A percentile compares a stretch with the other conserved stretches of the same genome.
phyloP scores from a whole-genome alignment of 2,113 vertebrate species.

The Epinephelus fuscoguttatus region DNA sequence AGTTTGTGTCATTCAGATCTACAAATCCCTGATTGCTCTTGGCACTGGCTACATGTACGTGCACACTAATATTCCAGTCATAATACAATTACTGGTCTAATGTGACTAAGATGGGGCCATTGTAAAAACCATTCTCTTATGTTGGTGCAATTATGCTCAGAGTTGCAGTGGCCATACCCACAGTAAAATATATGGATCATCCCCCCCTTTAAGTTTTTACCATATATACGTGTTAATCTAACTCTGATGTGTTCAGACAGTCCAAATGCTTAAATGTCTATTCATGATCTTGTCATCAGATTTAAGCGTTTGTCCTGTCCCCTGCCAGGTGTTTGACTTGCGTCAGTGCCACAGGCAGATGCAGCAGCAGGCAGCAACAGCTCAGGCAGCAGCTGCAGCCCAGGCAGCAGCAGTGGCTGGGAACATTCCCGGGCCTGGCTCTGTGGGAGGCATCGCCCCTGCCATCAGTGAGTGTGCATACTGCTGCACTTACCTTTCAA shows the following conservation, averaged over 20 bases:
- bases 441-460: slow-evolving; percentile 96
- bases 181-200: background rate
- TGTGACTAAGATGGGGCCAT: background rate
- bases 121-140: background rate
- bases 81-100: background rate
- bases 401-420: slow-evolving; percentile 96
- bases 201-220: background rate
- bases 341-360: slow-evolving; percentile 98
- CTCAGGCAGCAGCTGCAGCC: slow-evolving; percentile 94
- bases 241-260: background rate
- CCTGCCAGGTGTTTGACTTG: slow-evolving; percentile 94
- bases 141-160: background rate
- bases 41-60: background rate
- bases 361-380: slow-evolving; percentile 98
- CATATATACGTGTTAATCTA: background rate
- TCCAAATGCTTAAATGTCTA: background rate
- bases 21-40: background rate
- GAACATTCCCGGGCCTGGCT: slow-evolving; percentile 96
- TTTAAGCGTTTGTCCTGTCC: slow-evolving; percentile 10
- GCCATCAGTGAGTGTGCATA: slow-evolving; percentile 93
- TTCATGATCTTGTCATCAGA: background rate
- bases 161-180: background rate
- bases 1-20: background rate
- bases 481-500: slow-evolving; percentile 20
- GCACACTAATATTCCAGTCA: background rate